Evolutionary conservation across 2,888 invertebrate genomes (phyloP), one percentile per base, ranked within the genome.

Genomic region (Leptinotarsa rubiginosa): DNA sequence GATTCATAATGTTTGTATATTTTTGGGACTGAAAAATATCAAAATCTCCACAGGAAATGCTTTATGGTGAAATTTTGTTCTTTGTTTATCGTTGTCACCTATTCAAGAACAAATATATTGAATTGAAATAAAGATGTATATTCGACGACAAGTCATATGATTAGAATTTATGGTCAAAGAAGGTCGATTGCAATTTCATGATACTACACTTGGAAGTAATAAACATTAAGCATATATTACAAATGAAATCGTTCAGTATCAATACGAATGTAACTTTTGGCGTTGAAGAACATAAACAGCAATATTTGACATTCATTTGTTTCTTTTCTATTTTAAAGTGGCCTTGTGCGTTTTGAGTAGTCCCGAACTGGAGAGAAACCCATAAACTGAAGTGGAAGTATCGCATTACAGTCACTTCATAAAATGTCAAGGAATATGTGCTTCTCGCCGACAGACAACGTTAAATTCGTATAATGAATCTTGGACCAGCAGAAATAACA

Each of bases 361-460:
- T 56, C 56, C 56, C 22, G 13, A 56, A 56, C 56, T 56, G 56
- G 13, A 22, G 22, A 56, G 56, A 56, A 56, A 20, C 7, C 56
- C 56, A 56, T 56, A 22, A 56, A 56, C 56, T 56, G 56, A 56
- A 56, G 56, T 56, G 56, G 56, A 15, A 56, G 56, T 56, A 56
- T 56, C 56, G 22, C 22, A 22, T 56, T 56, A 56, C 56, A 56
- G 22, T 22, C 56, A 56, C 56, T 56, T 56, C 56, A 56, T 56
- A 56, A 56, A 22, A 56, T 18, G 20, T 56, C 56, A 20, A 20
- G 56, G 13, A 56, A 56, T 56, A 56, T 56, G 22, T 22, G 56
- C 22, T 20, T 50, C n/a, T 50, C 50, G 20, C 56, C 22, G 56
- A 56, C 20, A 56, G 56, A 56, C 20, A 56, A 22, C 56, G 20